Percentiles rank a stretch among this genome's conserved stretches.
These are phyloP conservation scores for Nasonia longicornis DNA, from an alignment of 1,140 invertebrate genomes.

Conservation along the genomic window DNA sequence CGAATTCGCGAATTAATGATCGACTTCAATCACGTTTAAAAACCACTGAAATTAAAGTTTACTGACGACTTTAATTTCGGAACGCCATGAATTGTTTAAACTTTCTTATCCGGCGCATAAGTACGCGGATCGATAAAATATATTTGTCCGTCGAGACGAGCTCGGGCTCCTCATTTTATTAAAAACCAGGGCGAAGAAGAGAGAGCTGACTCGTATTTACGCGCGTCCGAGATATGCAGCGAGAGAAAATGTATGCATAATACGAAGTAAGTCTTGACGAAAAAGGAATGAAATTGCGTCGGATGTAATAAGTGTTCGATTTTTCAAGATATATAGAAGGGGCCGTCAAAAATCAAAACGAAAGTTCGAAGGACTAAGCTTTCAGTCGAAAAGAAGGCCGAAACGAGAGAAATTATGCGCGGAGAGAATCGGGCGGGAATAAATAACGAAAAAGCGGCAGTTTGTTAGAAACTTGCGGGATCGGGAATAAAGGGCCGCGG, in stretches of 20 bases:
- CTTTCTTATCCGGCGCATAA: neutral
- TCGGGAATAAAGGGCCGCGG: neutral
- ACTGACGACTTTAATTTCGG: neutral
- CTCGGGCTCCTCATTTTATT: neutral
- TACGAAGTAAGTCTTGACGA: neutral
- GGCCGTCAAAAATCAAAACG: too few species aligned
- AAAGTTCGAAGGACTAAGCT: too few species aligned
- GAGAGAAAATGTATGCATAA: neutral
- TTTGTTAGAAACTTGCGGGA: conserved; percentile 20
- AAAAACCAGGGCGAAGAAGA: neutral
- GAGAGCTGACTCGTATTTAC: too few species aligned
- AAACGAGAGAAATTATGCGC: neutral
- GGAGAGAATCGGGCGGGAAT: neutral
- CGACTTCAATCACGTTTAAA: conserved; percentile 10
- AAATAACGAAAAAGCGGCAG: neutral
- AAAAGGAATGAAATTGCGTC: too few species aligned
- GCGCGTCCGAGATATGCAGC: neutral
- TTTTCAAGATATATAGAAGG: too few species aligned
- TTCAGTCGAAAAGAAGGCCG: neutral
- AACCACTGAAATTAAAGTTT: too few species aligned
- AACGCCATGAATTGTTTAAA: neutral
- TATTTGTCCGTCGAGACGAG: neutral
- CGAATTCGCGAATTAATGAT: neutral
- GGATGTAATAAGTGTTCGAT: too few species aligned
- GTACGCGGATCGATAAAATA: neutral